Percentiles rank a stretch among this genome's conserved stretches.
These are phyloP conservation scores for Apodemia duryi DNA, from an alignment of 2,888 invertebrate genomes.

Conservation along the genomic window DNA sequence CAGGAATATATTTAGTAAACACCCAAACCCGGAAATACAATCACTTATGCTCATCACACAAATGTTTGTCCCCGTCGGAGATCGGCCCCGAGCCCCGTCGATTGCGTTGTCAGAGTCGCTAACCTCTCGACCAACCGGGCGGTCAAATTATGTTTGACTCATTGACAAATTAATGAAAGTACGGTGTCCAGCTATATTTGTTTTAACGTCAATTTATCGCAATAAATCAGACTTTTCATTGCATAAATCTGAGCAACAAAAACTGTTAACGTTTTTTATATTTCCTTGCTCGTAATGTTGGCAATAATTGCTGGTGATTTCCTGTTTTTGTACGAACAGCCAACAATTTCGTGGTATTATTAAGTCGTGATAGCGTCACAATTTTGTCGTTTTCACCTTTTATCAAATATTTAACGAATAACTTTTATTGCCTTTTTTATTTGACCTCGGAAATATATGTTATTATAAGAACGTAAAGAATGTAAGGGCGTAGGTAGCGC, in stretches of 20 bases:
- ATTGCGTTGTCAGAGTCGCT: no score
- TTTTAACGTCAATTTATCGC: neutral
- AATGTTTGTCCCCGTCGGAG: no score
- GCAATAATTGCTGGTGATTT: slow-evolving; percentile 28
- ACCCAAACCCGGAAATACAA: no score
- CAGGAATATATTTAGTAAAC: no score
- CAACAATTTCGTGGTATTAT: slow-evolving; percentile 21
- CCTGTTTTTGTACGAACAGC: slow-evolving; percentile 21
- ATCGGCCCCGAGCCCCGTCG: no score
- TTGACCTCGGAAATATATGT: slow-evolving; percentile 2
- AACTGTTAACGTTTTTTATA: slow-evolving; percentile 21
- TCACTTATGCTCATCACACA: no score
- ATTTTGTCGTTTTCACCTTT: slow-evolving; percentile 22
- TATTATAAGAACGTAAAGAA: neutral
- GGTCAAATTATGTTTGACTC: no score
- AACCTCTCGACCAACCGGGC: no score
- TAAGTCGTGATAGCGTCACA: slow-evolving; percentile 19
- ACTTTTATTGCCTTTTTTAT: slow-evolving; percentile 3
- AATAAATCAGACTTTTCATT: slow-evolving; percentile 10
- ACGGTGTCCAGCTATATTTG: neutral
- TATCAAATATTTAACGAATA: slow-evolving; percentile 14
- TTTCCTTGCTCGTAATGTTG: slow-evolving; percentile 25
- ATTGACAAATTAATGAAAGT: neutral
- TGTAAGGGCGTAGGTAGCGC: neutral
- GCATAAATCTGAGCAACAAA: slow-evolving; percentile 18